Base-by-base conservation (phyloP, 2,797 vertebrate genomes). In the Periparus ater region DNA sequence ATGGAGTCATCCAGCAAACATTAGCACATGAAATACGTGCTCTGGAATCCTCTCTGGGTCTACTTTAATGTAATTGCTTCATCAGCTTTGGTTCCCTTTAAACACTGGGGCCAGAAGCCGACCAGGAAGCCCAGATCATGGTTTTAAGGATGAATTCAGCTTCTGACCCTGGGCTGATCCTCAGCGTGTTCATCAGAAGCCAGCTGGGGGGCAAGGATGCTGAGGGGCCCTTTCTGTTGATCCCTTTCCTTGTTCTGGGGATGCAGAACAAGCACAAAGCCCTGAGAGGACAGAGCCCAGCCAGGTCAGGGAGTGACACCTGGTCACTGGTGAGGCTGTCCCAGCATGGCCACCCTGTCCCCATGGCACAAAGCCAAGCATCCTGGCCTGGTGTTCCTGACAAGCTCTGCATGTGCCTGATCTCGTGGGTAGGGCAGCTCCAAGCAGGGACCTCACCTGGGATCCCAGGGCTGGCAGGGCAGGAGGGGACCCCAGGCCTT, bases 1-100 rank as follows among this genome's bases (percentile, higher is more conserved):
- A 95, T 75, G 45, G 87, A 96, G 87, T 95, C 93, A 96, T 89
- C 66, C 92, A 87, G 62, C 79, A 93, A 96, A 89, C 85, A 91
- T 95, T 55, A 96, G 92, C 34, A 60, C 68, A 95, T 92, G 79
- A 91, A 95, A 85, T 80, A 91, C 34, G 85, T 11, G 26, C 75
- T 76, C 72, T 95, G 95, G 95, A 91, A 96, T 96, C 93, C 95
- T 83, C 75, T 25, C 40, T 2, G 47, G 30, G 25, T 71, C 83
- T 91, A n/a, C n/a, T 71, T 47, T 48, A 68, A 67, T 10, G 17
- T 30, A 77, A 79, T 34, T 83, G 55, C 38, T 89, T 82, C 62
- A 78, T 91, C 84, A 92, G 2, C 47, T 88, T 83, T 51, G 73
- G 81, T 57, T 91, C n/a, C 85, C 53, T 3, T 1, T 75, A 94